Conservation (phyloP, 2,888 invertebrate species). For the Athalia rosae region DNA sequence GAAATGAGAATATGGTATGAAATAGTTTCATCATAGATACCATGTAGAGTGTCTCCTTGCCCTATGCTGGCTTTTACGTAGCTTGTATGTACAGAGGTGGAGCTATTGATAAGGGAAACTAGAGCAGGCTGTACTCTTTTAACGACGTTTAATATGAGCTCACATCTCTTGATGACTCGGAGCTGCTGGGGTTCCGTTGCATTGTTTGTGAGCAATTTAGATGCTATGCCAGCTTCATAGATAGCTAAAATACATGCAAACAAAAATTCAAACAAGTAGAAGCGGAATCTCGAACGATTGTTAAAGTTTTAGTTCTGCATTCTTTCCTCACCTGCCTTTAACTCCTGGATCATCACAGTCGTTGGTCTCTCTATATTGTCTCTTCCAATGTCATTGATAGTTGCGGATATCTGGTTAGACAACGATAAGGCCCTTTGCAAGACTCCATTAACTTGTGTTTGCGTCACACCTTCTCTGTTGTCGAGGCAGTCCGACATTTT, state of each 20-base stretch:
- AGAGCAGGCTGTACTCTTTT: slow-evolving; percentile 67
- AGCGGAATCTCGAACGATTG: background rate
- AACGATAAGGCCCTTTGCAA: slow-evolving; percentile 67
- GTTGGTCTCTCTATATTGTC: slow-evolving; percentile 68
- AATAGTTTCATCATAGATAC: slow-evolving; percentile 51
- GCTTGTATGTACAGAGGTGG: slow-evolving; percentile 57
- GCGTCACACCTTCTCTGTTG: slow-evolving; percentile 63
- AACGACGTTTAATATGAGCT: slow-evolving; percentile 67
- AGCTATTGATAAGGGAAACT: slow-evolving; percentile 63
- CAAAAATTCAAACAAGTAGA: background rate
- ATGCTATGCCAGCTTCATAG: slow-evolving; percentile 66
- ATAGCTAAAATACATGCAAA: slow-evolving; percentile 60
- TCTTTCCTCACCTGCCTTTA: slow-evolving; percentile 66
- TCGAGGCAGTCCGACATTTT: slow-evolving; percentile 66
- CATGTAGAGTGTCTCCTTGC: slow-evolving; percentile 59
- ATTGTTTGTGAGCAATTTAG: slow-evolving; percentile 64
- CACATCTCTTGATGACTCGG: slow-evolving; percentile 70
- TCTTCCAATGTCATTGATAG: slow-evolving; percentile 67
- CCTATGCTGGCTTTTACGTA: slow-evolving; percentile 58
- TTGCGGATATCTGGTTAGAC: slow-evolving; percentile 64
- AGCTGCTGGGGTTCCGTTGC: slow-evolving; percentile 69
- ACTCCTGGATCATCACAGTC: slow-evolving; percentile 67
- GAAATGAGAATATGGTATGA: slow-evolving; percentile 1
- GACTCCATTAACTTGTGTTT: slow-evolving; percentile 63
- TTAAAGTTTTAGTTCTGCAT: background rate